Percentiles rank a stretch among this genome's conserved stretches.
Conservation (phyloP, 2,113 vertebrate genomes). For the Ptilonorhynchus violaceus region DNA sequence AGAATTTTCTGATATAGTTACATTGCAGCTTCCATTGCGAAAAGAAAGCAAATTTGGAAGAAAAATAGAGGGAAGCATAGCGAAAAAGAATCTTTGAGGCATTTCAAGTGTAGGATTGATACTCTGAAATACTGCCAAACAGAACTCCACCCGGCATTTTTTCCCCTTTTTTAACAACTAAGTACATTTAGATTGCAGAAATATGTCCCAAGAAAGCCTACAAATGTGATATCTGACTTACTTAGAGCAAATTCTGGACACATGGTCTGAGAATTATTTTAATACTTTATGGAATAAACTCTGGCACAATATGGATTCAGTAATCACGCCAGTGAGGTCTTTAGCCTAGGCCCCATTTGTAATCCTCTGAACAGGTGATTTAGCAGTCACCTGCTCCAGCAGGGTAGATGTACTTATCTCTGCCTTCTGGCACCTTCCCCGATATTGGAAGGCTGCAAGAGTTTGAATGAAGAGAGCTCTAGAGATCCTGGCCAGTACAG, state of each 20-base stretch:
- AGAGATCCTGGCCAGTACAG: not conserved
- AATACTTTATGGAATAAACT: not conserved
- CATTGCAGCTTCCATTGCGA: constrained; percentile 41
- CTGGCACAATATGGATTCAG: not conserved
- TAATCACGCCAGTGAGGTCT: not conserved
- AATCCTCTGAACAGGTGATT: not conserved
- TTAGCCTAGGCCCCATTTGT: not conserved
- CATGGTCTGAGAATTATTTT: not conserved
- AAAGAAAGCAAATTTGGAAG: constrained; percentile 49
- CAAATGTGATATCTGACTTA: not conserved
- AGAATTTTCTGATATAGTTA: constrained; percentile 43
- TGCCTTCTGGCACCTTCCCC: not conserved
- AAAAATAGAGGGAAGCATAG: not conserved
- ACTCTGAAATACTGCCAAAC: not conserved
- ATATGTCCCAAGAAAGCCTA: not conserved
- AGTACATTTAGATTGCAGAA: not conserved
- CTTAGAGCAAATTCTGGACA: not conserved
- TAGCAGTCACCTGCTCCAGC: not conserved
- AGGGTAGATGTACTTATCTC: not conserved
- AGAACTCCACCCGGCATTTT: not conserved
- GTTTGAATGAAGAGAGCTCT: not conserved
- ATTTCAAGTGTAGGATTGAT: not conserved
- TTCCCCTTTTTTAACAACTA: rapidly evolving
- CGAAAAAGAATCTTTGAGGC: not conserved
- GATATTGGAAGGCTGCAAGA: not conserved